These are phyloP conservation scores for Neoniphon sammara DNA, from an alignment of 2,797 vertebrate genomes.

Conservation along the genomic window DNA sequence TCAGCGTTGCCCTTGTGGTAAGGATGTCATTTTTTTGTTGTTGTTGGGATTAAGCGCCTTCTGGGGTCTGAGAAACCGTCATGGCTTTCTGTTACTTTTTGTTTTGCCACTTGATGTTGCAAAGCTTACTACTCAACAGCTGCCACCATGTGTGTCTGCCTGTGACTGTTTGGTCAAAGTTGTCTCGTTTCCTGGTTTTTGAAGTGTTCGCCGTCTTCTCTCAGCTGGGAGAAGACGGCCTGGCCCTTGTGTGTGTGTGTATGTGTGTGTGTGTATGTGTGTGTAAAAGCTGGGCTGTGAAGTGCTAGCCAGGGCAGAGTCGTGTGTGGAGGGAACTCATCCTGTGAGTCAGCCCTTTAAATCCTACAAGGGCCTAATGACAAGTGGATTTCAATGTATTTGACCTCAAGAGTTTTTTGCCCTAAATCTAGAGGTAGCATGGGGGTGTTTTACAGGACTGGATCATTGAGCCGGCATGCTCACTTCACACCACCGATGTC, in stretches of 20 bases:
- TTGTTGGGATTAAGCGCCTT: slow-evolving; percentile 32
- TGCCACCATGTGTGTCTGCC: slow-evolving; percentile 48
- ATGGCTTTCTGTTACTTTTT: slow-evolving; percentile 51
- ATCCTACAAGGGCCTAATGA: slow-evolving; percentile 52
- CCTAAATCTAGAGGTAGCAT: slow-evolving; percentile 76
- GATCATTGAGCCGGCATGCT: slow-evolving; percentile 75
- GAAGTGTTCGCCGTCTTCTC: slow-evolving; percentile 45
- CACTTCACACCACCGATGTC: slow-evolving; percentile 24
- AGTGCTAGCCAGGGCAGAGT: slow-evolving; percentile 51
- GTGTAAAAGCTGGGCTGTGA: slow-evolving; percentile 47
- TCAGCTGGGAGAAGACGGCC: slow-evolving; percentile 19
- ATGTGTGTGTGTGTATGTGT: not conserved
- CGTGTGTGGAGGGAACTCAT: slow-evolving; percentile 56
- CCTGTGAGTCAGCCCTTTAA: slow-evolving; percentile 54
- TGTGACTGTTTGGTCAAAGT: slow-evolving; percentile 42
- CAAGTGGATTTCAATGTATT: slow-evolving; percentile 68
- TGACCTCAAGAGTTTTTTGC: slow-evolving; percentile 56
- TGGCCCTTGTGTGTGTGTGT: slow-evolving; percentile 20
- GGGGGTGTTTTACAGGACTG: slow-evolving; percentile 73
- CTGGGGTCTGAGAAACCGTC: slow-evolving; percentile 29
- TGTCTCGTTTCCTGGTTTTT: slow-evolving; percentile 44
- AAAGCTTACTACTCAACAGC: slow-evolving; percentile 53
- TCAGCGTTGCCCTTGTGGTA: not conserved
- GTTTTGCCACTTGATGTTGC: slow-evolving; percentile 65
- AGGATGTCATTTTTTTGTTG: slow-evolving; percentile 35